phyloP scores from a whole-genome alignment of 2,797 vertebrate species.

The Gymnothorax javanicus region DNA sequence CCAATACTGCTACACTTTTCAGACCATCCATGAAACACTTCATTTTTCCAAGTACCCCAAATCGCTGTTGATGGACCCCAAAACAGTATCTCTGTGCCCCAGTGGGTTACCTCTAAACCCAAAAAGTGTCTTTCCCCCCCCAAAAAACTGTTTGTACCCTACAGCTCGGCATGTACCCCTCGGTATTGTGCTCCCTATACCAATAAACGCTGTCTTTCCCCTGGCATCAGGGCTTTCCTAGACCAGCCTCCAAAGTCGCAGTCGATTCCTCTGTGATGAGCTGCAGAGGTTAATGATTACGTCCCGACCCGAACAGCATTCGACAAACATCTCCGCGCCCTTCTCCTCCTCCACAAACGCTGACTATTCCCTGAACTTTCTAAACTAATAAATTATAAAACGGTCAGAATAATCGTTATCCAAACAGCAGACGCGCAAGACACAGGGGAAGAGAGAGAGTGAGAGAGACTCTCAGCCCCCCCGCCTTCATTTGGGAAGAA shows the following conservation, averaged over 20 bases:
- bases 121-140: neutral
- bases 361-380: slow-evolving; percentile 56
- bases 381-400: slow-evolving; percentile 66
- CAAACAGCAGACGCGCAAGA: slow-evolving; percentile 33
- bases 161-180: neutral
- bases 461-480: slow-evolving; percentile 17
- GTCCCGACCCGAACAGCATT: neutral
- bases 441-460: slow-evolving; percentile 8
- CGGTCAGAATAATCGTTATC: slow-evolving; percentile 67
- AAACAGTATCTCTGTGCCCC: too few species aligned
- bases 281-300: neutral
- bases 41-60: too few species aligned
- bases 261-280: too few species aligned
- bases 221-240: neutral
- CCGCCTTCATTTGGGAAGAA: slow-evolving; percentile 53
- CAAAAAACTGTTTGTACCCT: neutral
- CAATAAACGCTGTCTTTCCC: too few species aligned
- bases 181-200: neutral
- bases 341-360: slow-evolving; percentile 44
- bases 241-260: neutral
- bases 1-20: too few species aligned
- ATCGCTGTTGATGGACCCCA: too few species aligned
- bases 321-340: neutral
- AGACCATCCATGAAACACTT: too few species aligned
- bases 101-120: too few species aligned